These are phyloP conservation scores for Drosophila nannoptera DNA, from an alignment of 1,140 invertebrate species.

Conservation along the genomic window DNA sequence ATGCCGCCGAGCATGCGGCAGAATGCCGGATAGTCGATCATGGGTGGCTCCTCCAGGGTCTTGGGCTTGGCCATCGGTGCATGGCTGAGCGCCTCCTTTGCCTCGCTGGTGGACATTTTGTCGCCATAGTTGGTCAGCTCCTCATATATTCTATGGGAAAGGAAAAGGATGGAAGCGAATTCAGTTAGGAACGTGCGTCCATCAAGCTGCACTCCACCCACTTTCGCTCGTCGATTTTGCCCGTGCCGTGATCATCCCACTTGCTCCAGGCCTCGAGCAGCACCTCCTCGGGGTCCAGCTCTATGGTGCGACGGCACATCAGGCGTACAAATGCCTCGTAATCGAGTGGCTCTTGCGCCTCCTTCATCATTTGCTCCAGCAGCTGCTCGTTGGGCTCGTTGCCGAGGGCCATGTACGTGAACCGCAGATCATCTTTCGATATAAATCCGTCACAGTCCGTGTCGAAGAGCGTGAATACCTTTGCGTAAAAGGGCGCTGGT, in stretches of 20 bases:
- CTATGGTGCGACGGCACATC: constrained; percentile 82
- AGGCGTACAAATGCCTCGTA: constrained; percentile 83
- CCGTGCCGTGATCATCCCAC: constrained; percentile 82
- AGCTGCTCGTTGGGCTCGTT: constrained; percentile 80
- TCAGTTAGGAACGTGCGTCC: not conserved
- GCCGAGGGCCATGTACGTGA: constrained; percentile 81
- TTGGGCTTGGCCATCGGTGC: constrained; percentile 81
- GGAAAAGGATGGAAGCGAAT: not conserved
- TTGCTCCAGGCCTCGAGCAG: constrained; percentile 82
- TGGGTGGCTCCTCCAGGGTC: constrained; percentile 75
- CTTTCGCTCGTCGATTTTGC: constrained; percentile 82
- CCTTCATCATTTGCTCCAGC: constrained; percentile 81
- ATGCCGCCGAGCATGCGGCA: constrained; percentile 82
- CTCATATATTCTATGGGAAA: constrained; percentile 80
- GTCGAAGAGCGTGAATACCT: constrained; percentile 83
- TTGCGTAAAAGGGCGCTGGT: not conserved
- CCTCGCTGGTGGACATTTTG: constrained; percentile 82
- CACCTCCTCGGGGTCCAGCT: constrained; percentile 83
- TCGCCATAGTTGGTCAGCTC: constrained; percentile 83
- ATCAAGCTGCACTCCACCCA: constrained; percentile 52
- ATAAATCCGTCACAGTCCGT: constrained; percentile 82
- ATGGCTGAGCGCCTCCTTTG: constrained; percentile 82
- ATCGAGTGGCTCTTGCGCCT: constrained; percentile 82
- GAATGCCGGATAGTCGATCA: constrained; percentile 83
- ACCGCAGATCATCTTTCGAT: constrained; percentile 81